A percentile compares a stretch with the other conserved stretches of the same genome.
phyloP scores from a whole-genome alignment of 2,797 vertebrate species.

The Pipistrellus kuhlii region DNA sequence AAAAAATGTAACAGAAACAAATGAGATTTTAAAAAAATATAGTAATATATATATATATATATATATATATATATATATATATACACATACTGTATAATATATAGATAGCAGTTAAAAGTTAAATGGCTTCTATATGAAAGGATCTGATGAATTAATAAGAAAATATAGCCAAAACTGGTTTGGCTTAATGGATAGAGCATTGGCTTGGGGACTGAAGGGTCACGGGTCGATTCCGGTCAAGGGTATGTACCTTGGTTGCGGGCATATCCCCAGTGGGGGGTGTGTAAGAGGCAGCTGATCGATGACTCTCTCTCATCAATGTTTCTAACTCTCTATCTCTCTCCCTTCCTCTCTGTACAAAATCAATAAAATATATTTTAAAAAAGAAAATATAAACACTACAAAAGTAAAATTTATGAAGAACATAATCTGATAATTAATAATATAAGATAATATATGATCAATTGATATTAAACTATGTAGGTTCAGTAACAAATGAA shows the following conservation, averaged over 20 bases:
- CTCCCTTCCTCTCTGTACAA: too few species aligned
- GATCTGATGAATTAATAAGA: not conserved
- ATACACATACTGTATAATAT: too few species aligned
- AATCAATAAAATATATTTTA: too few species aligned
- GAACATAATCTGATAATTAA: not conserved
- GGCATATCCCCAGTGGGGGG: too few species aligned
- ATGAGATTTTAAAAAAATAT: not conserved
- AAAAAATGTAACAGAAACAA: not conserved
- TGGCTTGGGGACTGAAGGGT: too few species aligned
- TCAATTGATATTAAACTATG: not conserved
- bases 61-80: not conserved
- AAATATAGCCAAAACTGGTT: too few species aligned
- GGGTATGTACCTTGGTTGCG: too few species aligned
- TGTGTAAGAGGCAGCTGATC: too few species aligned
- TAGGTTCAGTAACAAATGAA: not conserved
- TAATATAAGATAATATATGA: not conserved
- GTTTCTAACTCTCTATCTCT: too few species aligned
- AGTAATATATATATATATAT: not conserved
- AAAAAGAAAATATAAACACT: not conserved
- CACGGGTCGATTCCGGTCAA: too few species aligned
- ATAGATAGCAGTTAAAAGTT: not conserved
- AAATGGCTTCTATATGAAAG: not conserved
- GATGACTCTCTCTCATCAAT: too few species aligned
- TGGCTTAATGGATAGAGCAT: too few species aligned
- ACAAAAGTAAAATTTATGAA: not conserved